Evolutionary conservation across 35 echinoderm and acorn worm species (phyloP), one percentile per base, ranked within the genome.

Genomic region (Patiria miniata): DNA sequence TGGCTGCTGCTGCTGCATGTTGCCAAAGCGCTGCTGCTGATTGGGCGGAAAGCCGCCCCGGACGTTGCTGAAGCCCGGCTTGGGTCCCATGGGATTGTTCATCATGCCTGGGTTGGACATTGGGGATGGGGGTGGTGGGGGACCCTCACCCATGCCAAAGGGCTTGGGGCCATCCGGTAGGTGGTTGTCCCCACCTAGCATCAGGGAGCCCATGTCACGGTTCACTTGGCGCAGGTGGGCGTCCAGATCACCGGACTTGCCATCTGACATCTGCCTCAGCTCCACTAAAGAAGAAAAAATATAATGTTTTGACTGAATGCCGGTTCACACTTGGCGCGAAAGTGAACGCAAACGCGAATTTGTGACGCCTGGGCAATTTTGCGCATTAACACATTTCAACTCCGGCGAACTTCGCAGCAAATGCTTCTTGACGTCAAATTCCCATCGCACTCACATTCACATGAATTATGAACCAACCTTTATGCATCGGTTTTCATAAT

Each of bases 171-270:
- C 39, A 78, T 78, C 81, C 80, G 87, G 30, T 59, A 68, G 51
- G 77, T 77, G 52, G 57, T 84, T 83, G 39, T 90, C 80, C 34
- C 38, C 60, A 58, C 85, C 81, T 0, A 87, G 81, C n/a, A 61
- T 82, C 85, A 87, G 76, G 40, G 81, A 79, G 22, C 78, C 76
- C 79, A 93, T 88, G 61, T 93, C 78, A 18, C 79, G 57, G 8
- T 47, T 47, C 4, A 47, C 42, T 47, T 47, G 42, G 42, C n/a
- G 68, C 83, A 39, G 83, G 83, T 37, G 59, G 55, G 68, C 42
- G 12, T 84, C 88, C 14, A 84, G 36, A 34, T 90, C 88, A 21
- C 53, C 61, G 40, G 77, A 78, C 83, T 68, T 86, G 32, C 28
- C 1, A 19, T 87, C 85, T 28, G 85, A 87, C 39, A 73, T 69